Conservation (phyloP, 1,140 invertebrate genomes). For the Watersipora subatra region DNA sequence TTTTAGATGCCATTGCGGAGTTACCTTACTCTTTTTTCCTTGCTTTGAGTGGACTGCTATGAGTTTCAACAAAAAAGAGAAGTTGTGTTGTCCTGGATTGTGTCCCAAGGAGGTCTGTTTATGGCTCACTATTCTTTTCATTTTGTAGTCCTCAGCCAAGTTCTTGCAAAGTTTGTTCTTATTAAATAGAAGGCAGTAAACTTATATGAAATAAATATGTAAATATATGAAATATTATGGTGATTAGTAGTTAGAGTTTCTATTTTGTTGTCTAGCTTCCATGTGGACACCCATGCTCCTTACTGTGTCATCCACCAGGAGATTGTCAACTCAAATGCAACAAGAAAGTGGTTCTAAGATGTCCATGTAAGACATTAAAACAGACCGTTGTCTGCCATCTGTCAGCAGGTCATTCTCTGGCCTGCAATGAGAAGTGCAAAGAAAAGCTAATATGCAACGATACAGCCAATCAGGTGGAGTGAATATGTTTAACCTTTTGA, state of each 20-base stretch:
- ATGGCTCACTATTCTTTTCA: neutral
- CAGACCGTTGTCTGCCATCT: constrained; percentile 56
- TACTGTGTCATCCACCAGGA: constrained; percentile 58
- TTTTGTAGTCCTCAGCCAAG: neutral
- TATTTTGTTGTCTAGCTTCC: constrained; percentile 33
- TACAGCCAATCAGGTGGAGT: too few relatives aligned
- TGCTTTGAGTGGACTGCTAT: constrained; percentile 53
- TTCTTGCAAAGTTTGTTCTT: neutral
- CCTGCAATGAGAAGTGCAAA: constrained; percentile 26
- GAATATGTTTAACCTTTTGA: constrained; percentile 1
- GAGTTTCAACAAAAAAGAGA: constrained; percentile 40
- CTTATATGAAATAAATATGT: neutral
- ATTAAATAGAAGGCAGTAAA: neutral
- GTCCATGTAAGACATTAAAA: constrained; percentile 62
- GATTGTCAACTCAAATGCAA: constrained; percentile 56
- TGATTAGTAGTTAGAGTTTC: constrained; percentile 5
- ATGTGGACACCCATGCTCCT: constrained; percentile 58
- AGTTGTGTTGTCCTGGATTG: constrained; percentile 61
- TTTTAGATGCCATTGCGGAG: constrained; percentile 62
- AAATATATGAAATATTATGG: neutral
- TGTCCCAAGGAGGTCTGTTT: constrained; percentile 61
- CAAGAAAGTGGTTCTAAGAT: constrained; percentile 64
- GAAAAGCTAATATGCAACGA: too few relatives aligned
- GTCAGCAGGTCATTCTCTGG: constrained; percentile 14
- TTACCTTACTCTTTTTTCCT: constrained; percentile 56